Percentiles rank a stretch among this genome's conserved stretches.
These are phyloP conservation scores for Frankliniella intonsa DNA, from an alignment of 2,888 invertebrate species.

Conservation along the genomic window DNA sequence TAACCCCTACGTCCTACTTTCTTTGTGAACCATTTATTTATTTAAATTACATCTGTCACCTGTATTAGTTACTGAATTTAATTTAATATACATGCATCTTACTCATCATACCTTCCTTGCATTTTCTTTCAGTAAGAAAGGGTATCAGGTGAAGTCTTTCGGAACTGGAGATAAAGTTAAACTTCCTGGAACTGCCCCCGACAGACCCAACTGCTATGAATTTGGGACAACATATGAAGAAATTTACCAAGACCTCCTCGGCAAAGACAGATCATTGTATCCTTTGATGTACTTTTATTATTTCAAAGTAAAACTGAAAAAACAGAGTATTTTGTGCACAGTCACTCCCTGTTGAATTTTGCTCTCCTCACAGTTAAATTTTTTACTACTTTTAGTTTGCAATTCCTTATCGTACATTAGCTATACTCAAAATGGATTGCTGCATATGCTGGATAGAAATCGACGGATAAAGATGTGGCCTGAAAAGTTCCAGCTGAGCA, in stretches of 20 bases:
- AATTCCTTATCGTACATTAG: conserved; percentile 44
- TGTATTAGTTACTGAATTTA: not conserved
- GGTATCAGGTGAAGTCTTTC: conserved; percentile 90
- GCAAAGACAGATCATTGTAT: conserved; percentile 88
- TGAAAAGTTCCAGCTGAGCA: conserved; percentile 86
- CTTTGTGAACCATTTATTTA: not conserved
- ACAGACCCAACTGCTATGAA: conserved; percentile 94
- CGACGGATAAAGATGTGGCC: conserved; percentile 89
- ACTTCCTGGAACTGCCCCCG: conserved; percentile 88
- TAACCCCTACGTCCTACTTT: not conserved
- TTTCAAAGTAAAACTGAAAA: conserved; percentile 28
- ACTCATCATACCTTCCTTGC: not conserved
- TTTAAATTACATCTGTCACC: not conserved
- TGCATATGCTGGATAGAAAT: conserved; percentile 98
- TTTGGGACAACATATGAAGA: conserved; percentile 93
- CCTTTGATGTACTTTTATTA: conserved; percentile 44
- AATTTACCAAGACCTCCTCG: conserved; percentile 86
- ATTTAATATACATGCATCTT: not conserved
- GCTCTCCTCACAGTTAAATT: conserved; percentile 13
- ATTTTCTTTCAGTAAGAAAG: conserved; percentile 72
- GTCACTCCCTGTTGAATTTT: not conserved
- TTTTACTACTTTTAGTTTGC: not conserved
- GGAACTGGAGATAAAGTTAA: conserved; percentile 95
- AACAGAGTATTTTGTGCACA: too few species aligned
- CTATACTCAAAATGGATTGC: conserved; percentile 95